Percentiles rank a stretch among this genome's conserved stretches.
These are phyloP conservation scores for Radopholus similis DNA, from an alignment of 1,140 invertebrate species.

Conservation along the genomic window DNA sequence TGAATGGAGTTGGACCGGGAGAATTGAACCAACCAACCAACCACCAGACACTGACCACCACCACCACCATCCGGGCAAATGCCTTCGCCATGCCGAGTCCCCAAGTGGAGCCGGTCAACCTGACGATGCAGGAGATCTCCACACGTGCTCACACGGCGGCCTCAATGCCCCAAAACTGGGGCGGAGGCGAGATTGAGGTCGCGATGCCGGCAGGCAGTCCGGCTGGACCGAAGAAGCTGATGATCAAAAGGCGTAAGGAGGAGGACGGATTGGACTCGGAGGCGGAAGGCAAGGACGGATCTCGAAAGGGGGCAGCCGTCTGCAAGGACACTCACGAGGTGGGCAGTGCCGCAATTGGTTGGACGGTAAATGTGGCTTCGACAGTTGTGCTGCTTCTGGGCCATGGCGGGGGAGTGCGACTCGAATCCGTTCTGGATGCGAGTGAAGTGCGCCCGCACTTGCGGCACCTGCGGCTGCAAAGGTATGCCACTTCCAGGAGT, in stretches of 20 bases:
- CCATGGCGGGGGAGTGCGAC: slow-evolving; percentile 44
- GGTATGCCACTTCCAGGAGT: too few species aligned
- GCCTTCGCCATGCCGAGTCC: slow-evolving; percentile 13
- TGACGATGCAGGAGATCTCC: slow-evolving; percentile 9
- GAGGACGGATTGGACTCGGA: not conserved
- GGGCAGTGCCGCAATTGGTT: not conserved
- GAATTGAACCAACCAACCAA: slow-evolving; percentile 5
- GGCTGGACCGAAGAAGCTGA: too few species aligned
- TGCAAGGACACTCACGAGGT: slow-evolving; percentile 12
- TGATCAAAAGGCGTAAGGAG: too few species aligned
- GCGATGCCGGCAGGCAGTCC: not conserved
- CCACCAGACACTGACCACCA: slow-evolving; percentile 22
- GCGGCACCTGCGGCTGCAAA: slow-evolving; percentile 44
- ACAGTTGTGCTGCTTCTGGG: slow-evolving; percentile 41
- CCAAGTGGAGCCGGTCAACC: slow-evolving; percentile 8
- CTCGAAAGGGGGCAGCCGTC: not conserved
- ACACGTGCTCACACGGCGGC: not conserved
- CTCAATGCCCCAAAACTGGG: not conserved
- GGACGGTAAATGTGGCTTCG: not conserved
- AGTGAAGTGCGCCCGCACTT: slow-evolving; percentile 43
- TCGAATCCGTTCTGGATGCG: slow-evolving; percentile 49
- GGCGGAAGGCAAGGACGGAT: slow-evolving; percentile 13
- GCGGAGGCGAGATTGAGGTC: not conserved
- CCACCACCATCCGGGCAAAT: slow-evolving; percentile 36
- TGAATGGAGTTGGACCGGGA: not conserved